Conservation (phyloP, 1,140 invertebrate genomes). For the Drosophila bipectinata region DNA sequence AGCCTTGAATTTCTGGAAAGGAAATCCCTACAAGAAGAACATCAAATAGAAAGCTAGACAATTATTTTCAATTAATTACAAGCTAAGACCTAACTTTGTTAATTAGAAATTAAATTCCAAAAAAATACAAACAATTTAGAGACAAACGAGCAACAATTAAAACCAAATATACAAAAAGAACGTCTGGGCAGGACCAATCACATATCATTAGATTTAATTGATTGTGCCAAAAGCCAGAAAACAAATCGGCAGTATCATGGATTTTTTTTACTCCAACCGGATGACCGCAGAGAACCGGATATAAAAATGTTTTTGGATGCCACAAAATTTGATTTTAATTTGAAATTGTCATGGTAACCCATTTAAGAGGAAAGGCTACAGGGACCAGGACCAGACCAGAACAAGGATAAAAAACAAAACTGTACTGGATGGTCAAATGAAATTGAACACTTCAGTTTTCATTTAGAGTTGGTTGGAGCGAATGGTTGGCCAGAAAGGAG, state of each 20-base stretch:
- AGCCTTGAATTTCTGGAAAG: neutral
- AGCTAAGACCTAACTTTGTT: neutral
- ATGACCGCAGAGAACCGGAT: constrained; percentile 33
- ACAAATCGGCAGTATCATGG: constrained; percentile 30
- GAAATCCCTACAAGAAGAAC: constrained; percentile 8
- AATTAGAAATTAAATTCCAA: neutral
- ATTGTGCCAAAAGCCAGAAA: constrained; percentile 23
- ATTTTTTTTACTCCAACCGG: constrained; percentile 3
- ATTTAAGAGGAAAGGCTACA: constrained; percentile 18
- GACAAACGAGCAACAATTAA: constrained; percentile 31
- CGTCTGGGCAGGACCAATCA: constrained; percentile 19
- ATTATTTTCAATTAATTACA: constrained; percentile 6
- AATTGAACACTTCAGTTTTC: constrained; percentile 29
- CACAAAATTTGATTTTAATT: constrained; percentile 71
- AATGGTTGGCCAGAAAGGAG: neutral
- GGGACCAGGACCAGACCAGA: neutral
- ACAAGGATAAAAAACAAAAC: neutral
- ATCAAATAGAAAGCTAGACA: constrained; percentile 1
- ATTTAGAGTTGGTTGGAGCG: neutral
- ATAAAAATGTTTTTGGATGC: constrained; percentile 45
- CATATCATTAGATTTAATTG: constrained; percentile 71
- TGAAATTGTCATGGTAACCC: constrained; percentile 45
- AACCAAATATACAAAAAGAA: constrained; percentile 2
- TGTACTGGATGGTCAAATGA: constrained; percentile 13
- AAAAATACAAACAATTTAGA: neutral